Base-by-base conservation (phyloP, 1,140 invertebrate genomes). In the Tetramorium parvispinum region DNA sequence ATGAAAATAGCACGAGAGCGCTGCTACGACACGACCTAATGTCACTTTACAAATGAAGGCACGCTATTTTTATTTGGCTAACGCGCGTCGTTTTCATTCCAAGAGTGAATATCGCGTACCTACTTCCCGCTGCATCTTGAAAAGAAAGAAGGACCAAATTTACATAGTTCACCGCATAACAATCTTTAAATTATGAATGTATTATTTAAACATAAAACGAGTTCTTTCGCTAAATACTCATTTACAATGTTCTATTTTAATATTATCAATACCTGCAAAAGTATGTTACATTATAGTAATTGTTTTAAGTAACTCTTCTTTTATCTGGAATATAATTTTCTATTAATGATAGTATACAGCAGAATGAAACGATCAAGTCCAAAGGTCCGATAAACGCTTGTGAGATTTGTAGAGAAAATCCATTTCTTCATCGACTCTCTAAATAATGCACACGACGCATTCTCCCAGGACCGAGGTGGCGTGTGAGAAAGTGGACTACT, bases 31-130 rank as follows among this genome's bases (percentile, higher is more conserved):
- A 16, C 37, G 21, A 82, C 18, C 53, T 75, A 83, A 83, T 61
- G 68, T 83, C 40, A 75, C 43, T 83, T 73, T 75, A 83, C 55
- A 83, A 75, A 82, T 73, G 51, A 82, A 57, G 18, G 11, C 37
- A 37, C 40, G 53, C 66, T 73, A 82, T 27, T 73, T 82, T 82
- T 82, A 71, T 82, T 70, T 37, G 11, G 37, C 40, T 27, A 57
- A 43, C 40, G 57, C 75, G 63, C 63, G 32, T 71, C 65, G 51
- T 43, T 57, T 55, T 18, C 11, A 71, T 46, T 55, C 24, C 46
- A n/a, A 24, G 8, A 46, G 7, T 16, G 27, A 83, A 73, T 59
- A 32, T 73, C 16, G 77, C 61, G 8, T 21, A 57, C 7, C 21
- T 40, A 32, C 8, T 68, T 82, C 24, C 1, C 40, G 3, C 11